These are phyloP conservation scores for Drosophila prostipennis DNA, from an alignment of 2,888 invertebrate species.

Conservation along the genomic window DNA sequence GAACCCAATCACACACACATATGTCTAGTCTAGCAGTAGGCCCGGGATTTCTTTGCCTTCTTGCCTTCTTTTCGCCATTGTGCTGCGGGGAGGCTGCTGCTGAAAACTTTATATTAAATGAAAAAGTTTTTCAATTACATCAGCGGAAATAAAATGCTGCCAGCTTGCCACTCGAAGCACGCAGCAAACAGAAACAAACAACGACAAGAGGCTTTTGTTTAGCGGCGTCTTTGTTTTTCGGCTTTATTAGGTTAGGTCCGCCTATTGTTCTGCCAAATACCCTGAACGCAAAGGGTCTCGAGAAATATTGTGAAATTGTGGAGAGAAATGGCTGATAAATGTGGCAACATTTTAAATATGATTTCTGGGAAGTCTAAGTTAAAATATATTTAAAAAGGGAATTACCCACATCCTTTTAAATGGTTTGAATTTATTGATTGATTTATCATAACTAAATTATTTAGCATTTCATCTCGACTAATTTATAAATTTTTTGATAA, in stretches of 20 bases:
- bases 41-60: constrained; percentile 44
- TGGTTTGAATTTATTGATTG: background rate
- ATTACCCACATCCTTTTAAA: no score
- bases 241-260: constrained; percentile 74
- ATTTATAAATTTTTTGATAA: background rate
- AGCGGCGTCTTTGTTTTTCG: constrained; percentile 71
- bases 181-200: constrained; percentile 49
- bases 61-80: constrained; percentile 43
- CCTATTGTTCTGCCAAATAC: constrained; percentile 32
- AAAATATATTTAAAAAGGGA: no score
- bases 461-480: background rate
- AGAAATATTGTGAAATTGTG: background rate
- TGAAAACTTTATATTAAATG: constrained; percentile 81
- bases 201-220: constrained; percentile 64
- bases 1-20: constrained; percentile 56
- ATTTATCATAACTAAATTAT: no score
- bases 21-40: constrained; percentile 51
- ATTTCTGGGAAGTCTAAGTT: background rate
- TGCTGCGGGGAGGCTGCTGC: constrained; percentile 59
- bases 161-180: constrained; percentile 74
- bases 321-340: background rate
- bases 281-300: constrained; percentile 4
- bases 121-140: constrained; percentile 82
- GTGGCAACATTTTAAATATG: background rate
- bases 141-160: constrained; percentile 79